Evolutionary conservation across 2,113 vertebrate species (phyloP), one percentile per base, ranked within the genome.

Genomic region (Zosterops japonicus): DNA sequence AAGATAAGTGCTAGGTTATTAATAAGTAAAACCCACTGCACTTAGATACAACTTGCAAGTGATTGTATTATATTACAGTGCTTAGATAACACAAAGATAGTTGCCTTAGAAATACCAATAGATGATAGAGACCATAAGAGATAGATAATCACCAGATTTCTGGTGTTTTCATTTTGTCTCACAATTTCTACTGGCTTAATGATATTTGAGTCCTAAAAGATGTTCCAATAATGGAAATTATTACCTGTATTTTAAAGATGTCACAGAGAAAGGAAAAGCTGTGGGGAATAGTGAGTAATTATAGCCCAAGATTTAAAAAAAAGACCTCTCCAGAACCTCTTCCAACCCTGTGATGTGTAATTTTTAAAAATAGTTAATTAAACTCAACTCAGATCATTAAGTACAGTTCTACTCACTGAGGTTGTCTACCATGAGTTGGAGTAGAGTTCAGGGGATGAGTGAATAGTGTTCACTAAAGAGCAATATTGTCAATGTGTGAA

Each of bases 11-110:
- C 64, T 86, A 63, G 0, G 52, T 95, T 97, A 96, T 95, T 96
- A 97, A 94, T 96, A 96, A 93, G 93, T 94, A 97, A 96, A 96
- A 86, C 56, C 88, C 72, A 87, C 41, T 78, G 90, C 83, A 92
- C 79, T 96, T 92, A 90, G 88, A 83, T 95, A 94, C 85, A 96
- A 90, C 79, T 94, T 80, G 83, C 64, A 83, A 93, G 83, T 93
- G 92, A 94, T 89, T 94, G 90, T 86, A 94, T 96, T 94, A 68
- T 96, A 83, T 94, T 95, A 93, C 88, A 75, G 47, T 27, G 64
- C 85, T 83, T 92, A 97, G 93, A 97, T 96, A 94, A 93, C 92
- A 86, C 68, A 74, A 52, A 90, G 93, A 95, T 95, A 83, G 92
- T 95, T 94, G 56, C 90, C 93, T 94, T 96, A 92, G 94, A 89